Evolutionary conservation across 1,140 invertebrate genomes (phyloP), one percentile per base, ranked within the genome.

Genomic region (Saxidomus purpurata): DNA sequence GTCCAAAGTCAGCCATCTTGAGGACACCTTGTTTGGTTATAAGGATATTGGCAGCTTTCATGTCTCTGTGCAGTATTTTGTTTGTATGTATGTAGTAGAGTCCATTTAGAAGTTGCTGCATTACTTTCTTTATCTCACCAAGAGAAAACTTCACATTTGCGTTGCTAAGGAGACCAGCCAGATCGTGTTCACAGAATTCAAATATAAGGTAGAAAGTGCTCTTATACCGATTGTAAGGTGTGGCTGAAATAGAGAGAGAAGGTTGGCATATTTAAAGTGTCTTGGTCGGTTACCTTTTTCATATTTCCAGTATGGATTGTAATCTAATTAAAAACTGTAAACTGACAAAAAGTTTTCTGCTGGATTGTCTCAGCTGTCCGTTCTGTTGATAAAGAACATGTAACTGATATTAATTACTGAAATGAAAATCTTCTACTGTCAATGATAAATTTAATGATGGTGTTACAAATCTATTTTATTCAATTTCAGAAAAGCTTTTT

Each of bases 41-140:
- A 2, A 99, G 96, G 74, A 99, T 98, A 97, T 99, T 99, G 0
- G 99, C 99, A 63, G 99, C 98, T 96, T 99, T 99, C 98, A 99
- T 99, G 94, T 99, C 99, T 93, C 99, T 97, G 95, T 99, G 98
- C 0, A 99, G 95, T 91, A 98, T 97, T 95, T 99, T 99, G 96
- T 99, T 99, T 92, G 97, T 98, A 94, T 99, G 99, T 95, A 99
- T 99, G 93, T 99, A 99, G 95, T 99, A 99, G 0, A 99, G 96
- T 38, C 99, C 99, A 96, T 99, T 99, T 0, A 99, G 96, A 36
- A 99, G 96, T 95, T 99, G 99, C 95, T 99, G 98, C 97, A 99
- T 99, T 40, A 97, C 98, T 96, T 99, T 99, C 94, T 99, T 99
- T 55, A 99, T 99, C 96, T 99, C 99, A 9, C 98, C 98, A 92